Conservation (phyloP, 2,888 invertebrate genomes). For the Morpho achilles region DNA sequence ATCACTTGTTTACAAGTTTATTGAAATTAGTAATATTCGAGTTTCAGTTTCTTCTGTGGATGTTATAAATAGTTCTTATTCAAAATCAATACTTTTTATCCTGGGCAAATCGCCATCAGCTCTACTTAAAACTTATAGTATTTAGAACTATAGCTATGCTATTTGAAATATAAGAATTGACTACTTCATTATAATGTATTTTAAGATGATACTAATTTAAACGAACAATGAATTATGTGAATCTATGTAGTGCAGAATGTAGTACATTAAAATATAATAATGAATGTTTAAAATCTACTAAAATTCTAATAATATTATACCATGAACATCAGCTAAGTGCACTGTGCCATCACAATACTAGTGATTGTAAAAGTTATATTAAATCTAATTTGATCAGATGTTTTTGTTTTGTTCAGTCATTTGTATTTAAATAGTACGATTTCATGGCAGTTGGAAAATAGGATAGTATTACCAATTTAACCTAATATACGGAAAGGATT, state of each 20-base stretch:
- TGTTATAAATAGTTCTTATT: too few relatives aligned
- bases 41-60: too few relatives aligned
- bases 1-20: too few relatives aligned
- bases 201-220: constrained; percentile 8
- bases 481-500: constrained; percentile 74
- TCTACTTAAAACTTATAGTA: not conserved
- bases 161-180: constrained; percentile 43
- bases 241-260: constrained; percentile 17
- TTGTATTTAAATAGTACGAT: constrained; percentile 34
- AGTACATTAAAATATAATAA: constrained; percentile 7
- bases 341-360: constrained; percentile 60
- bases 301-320: constrained; percentile 28
- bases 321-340: constrained; percentile 56
- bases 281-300: constrained; percentile 19
- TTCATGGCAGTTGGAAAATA: constrained; percentile 45
- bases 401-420: constrained; percentile 46
- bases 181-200: constrained; percentile 37
- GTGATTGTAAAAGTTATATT: constrained; percentile 47
- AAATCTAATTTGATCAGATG: constrained; percentile 42
- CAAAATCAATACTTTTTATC: not conserved
- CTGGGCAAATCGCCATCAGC: not conserved
- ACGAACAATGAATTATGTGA: constrained; percentile 12
- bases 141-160: constrained; percentile 30
- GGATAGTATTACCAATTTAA: constrained; percentile 37
- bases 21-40: too few relatives aligned